A percentile compares a stretch with the other conserved stretches of the same genome.
phyloP scores from a whole-genome alignment of 2,797 vertebrate species.

The Tiaroga cobitis region DNA sequence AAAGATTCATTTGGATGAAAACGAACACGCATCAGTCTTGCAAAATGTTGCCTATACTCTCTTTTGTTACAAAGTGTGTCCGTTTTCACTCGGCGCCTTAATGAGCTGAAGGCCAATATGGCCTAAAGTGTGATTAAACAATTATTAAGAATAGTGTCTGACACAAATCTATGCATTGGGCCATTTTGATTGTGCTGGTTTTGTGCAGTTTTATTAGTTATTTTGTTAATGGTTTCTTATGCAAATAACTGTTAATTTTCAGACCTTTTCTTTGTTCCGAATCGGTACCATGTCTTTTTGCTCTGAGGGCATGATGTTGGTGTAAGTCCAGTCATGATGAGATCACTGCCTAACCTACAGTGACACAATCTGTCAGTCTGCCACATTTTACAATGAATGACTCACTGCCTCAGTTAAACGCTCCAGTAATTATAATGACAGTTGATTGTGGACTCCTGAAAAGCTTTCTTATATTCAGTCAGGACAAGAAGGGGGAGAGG shows the following conservation, averaged over 20 bases:
- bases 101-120: neutral
- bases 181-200: neutral
- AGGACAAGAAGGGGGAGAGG: neutral
- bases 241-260: neutral
- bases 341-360: constrained; percentile 43
- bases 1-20: constrained; percentile 45
- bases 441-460: constrained; percentile 67
- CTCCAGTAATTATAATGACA: constrained; percentile 67
- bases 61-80: constrained; percentile 31
- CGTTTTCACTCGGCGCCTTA: neutral
- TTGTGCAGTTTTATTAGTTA: neutral
- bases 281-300: constrained; percentile 1
- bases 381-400: constrained; percentile 39
- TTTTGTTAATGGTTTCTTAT: neutral
- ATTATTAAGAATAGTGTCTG: neutral
- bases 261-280: neutral
- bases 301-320: neutral
- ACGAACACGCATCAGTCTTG: constrained; percentile 28
- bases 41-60: constrained; percentile 26
- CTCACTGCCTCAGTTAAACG: constrained; percentile 54
- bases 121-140: neutral
- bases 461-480: constrained; percentile 3
- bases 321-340: constrained; percentile 41
- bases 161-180: neutral
- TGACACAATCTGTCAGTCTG: constrained; percentile 46